phyloP scores from a whole-genome alignment of 2,888 invertebrate species.

The Nysson spinosus region DNA sequence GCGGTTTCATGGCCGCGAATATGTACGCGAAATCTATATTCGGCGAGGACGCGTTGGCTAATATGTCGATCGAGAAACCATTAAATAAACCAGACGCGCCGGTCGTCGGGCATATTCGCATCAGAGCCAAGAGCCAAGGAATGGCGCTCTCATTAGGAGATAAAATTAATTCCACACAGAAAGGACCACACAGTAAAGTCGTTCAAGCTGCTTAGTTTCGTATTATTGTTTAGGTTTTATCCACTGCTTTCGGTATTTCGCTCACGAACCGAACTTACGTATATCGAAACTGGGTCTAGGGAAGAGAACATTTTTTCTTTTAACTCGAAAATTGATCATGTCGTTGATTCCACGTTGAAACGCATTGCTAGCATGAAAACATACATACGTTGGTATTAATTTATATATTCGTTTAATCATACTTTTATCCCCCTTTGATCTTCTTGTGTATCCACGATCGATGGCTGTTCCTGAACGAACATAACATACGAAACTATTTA shows the following conservation, averaged over 20 bases:
- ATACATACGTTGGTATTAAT: constrained; percentile 24
- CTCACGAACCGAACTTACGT: constrained; percentile 14
- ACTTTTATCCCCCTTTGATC: constrained; percentile 17
- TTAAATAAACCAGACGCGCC: constrained; percentile 91
- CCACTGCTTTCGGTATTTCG: constrained; percentile 35
- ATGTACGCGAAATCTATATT: constrained; percentile 99
- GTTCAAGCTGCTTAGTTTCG: constrained; percentile 71
- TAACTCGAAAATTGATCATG: too few relatives aligned
- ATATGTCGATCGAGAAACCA: constrained; percentile 98
- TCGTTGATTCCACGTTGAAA: constrained; percentile 12
- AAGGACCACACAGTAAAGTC: constrained; percentile 78
- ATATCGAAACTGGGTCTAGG: too few relatives aligned
- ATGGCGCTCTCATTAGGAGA: constrained; percentile 99
- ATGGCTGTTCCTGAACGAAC: neutral
- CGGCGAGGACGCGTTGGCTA: constrained; percentile 99
- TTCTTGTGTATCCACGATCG: too few relatives aligned
- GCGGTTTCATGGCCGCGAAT: constrained; percentile 99
- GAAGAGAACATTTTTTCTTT: too few relatives aligned
- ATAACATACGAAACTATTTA: constrained; percentile 36
- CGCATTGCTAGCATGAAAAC: too few relatives aligned
- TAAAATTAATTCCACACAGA: constrained; percentile 97
- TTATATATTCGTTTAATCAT: constrained; percentile 29
- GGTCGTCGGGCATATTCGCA: constrained; percentile 97
- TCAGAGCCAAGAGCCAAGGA: constrained; percentile 99
- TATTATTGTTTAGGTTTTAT: constrained; percentile 6